Evolutionary conservation across 2,113 vertebrate genomes (phyloP).

Genomic region (Lepidothrix coronata): DNA sequence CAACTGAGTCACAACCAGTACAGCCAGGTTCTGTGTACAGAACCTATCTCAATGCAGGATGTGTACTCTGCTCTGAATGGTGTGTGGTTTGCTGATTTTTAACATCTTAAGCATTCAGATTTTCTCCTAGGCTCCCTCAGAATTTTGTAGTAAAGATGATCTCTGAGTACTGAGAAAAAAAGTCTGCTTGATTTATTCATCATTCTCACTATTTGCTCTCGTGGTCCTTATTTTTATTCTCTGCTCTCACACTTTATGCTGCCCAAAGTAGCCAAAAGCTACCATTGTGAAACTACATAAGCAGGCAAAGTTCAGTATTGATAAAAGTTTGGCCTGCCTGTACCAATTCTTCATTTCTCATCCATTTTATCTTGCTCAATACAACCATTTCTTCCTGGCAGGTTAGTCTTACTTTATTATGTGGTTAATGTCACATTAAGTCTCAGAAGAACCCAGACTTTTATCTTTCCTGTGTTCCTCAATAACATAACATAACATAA

Average conservation of each 20-base stretch:
- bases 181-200: background rate
- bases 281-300: background rate
- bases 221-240: background rate
- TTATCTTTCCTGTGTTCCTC: background rate
- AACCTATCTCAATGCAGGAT: accelerated
- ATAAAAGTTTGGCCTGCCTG: background rate
- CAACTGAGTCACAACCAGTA: background rate
- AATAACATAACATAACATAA: too few species aligned
- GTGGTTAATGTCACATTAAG: background rate
- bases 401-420: background rate
- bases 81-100: background rate
- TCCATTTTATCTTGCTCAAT: background rate
- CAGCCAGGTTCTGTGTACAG: background rate
- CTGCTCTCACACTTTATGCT: background rate
- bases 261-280: background rate
- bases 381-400: background rate
- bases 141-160: background rate
- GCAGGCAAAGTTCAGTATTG: background rate
- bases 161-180: background rate
- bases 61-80: background rate
- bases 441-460: background rate
- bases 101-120: background rate
- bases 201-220: background rate
- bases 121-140: background rate
- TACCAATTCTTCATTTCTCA: background rate